Base-by-base conservation (phyloP, 2,888 invertebrate species). In the Ochropleura plecta region DNA sequence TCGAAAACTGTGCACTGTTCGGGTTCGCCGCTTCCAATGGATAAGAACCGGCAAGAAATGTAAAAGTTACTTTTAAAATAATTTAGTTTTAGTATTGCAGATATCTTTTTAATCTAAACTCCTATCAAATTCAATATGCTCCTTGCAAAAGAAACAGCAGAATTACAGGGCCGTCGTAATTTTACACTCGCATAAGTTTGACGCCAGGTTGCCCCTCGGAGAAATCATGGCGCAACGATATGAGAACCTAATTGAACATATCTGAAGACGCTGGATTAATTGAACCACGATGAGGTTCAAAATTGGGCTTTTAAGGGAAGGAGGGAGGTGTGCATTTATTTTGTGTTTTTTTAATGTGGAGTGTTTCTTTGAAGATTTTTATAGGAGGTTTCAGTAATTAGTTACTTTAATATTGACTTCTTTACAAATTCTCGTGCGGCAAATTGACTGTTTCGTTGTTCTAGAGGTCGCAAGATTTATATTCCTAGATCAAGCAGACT, bases 161-260 rank as follows among this genome's bases (percentile, higher is more conserved):
- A 68, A 72, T 72, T 67, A 68, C 62, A 53, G 9, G 42, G 4
- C 9, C 49, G 10, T 42, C 18, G 71, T 72, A 73, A 77, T 87
- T 76, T 82, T 48, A 44, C 67, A 46, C 69, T 65, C 30, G 62
- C 72, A 73, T 77, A 78, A 63, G 57, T 81, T 70, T 64, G 64
- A 62, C 71, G 70, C 48, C 65, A 53, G 71, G 83, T 73, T 57
- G 78, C 76, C 73, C 89, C 87, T 86, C 70, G 12, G 89, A 89
- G 89, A 89, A 89, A 89, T 89, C 89, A 88, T 70, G 63, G 73
- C 46, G 42, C 69, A 70, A 70, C 81, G 73, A 77, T 81, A 82
- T 82, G 80, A 71, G 77, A 66, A 74, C 76, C 74, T 89, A 87
- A 88, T 88, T 88, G 85, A 83, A 86, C 82, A 85, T 81, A 83